Conservation (phyloP, 2,113 vertebrate genomes). For the Phoxinus phoxinus region DNA sequence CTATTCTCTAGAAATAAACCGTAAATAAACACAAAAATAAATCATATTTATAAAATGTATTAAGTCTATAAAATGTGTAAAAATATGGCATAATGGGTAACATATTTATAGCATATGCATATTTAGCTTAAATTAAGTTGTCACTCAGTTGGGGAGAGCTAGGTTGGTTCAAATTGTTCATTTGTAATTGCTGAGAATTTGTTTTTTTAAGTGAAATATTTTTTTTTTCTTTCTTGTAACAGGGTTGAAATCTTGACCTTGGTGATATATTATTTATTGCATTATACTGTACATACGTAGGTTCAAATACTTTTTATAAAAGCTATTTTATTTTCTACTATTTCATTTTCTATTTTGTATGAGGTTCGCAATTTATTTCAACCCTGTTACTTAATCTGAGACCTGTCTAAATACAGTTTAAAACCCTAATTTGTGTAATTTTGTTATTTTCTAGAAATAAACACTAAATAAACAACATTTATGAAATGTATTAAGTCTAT, state of each 20-base stretch:
- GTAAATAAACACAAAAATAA: not conserved
- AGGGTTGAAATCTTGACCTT: not conserved
- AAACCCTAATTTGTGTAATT: not conserved
- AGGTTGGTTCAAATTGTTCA: not conserved
- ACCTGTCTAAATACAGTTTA: not conserved
- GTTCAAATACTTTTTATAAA: not conserved
- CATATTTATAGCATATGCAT: too few species aligned
- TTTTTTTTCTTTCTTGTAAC: not conserved
- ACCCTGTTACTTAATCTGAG: not conserved
- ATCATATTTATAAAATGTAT: not conserved
- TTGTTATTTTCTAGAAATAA: not conserved
- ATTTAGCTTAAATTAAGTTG: not conserved
- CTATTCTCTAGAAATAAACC: not conserved
- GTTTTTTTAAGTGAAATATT: not conserved
- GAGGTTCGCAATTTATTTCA: not conserved
- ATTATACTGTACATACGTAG: not conserved
- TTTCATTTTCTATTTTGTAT: not conserved
- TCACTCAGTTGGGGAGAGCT: not conserved
- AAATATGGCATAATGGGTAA: not conserved
- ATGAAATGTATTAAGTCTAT: not conserved
- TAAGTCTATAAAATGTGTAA: not conserved
- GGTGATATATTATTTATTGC: not conserved
- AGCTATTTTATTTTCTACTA: not conserved
- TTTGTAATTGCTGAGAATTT: not conserved
- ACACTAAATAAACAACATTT: not conserved